Evolutionary conservation across 2,888 invertebrate species (phyloP), one percentile per base, ranked within the genome.

Genomic region (Drosophila rellima): DNA sequence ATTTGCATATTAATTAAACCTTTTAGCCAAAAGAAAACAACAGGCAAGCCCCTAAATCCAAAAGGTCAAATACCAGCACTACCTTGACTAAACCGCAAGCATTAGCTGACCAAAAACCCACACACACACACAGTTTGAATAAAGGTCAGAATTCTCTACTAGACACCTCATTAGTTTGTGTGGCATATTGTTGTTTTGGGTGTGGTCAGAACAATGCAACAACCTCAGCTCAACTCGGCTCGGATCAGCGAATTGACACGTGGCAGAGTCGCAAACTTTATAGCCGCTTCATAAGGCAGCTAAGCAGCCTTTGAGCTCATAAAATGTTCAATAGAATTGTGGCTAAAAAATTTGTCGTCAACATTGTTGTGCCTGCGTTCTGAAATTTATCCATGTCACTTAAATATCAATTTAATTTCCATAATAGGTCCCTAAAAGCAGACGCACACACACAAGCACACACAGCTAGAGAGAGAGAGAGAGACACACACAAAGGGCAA

Each of bases 401-500:
- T 90, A 89, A 85, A 90, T 90, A 89, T 79, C 81, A 88, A 86
- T 86, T 88, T 88, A 89, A 90, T 89, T 90, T 89, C 84, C 90
- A 89, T 89, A 89, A 84, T 86, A 88, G 81, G 75, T 64, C 70
- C 68, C 74, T 52, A 70, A 68, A 62, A 70, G 56, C 80, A 59
- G 45, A 26, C 63, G 26, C 62, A 29, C 63, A 52, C 59, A n/a
- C 37, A 33, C 48, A 57, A 20, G 40, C 23, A 29, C 39, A 35
- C 56, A 40, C 35, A 35, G n/a, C n/a, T n/a, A n/a, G 3, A 31
- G 18, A 18, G 18, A 54, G 18, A 33, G 5, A 13, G 10, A 44
- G 1, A 62, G 2, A 50, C 5, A 50, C 20, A 26, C 44, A 62
- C 61, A 66, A 70, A 64, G 48, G 65, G 42, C 68, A 61, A 76